Conservation (phyloP, 2,113 vertebrate genomes). For the Thamnaconus septentrionalis region DNA sequence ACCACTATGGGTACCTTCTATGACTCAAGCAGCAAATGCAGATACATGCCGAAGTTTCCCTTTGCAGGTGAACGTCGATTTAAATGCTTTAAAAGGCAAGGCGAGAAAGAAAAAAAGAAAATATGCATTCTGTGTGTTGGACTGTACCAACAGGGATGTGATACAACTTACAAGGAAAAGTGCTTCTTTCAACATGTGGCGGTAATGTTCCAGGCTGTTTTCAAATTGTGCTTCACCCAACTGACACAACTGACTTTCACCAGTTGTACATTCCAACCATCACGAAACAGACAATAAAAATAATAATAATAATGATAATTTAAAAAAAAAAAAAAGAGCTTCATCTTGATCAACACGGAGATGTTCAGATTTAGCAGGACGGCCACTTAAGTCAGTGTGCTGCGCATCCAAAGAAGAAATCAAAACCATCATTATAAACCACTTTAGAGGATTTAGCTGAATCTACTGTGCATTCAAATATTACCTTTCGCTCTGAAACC, state of each 20-base stretch:
- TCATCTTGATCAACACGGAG: conserved; percentile 35
- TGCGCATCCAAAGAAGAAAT: conserved; percentile 62
- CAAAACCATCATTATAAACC: conserved; percentile 65
- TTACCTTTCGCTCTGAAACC: too few relatives aligned
- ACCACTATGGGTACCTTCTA: conserved; percentile 27
- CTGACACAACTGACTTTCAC: conserved; percentile 57
- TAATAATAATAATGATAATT: background rate
- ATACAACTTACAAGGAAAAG: conserved; percentile 56
- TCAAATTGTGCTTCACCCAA: conserved; percentile 78
- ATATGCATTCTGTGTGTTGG: conserved; percentile 31
- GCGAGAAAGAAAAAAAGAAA: conserved; percentile 8
- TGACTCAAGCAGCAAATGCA: conserved; percentile 47
- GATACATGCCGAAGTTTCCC: conserved; percentile 29
- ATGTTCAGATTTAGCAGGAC: conserved; percentile 41
- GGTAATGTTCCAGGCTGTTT: conserved; percentile 76
- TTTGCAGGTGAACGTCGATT: conserved; percentile 25
- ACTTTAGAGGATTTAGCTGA: conserved; percentile 61
- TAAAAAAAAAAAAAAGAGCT: conserved; percentile 42
- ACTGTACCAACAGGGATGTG: conserved; percentile 29
- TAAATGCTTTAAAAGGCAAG: conserved; percentile 44
- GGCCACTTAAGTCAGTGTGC: conserved; percentile 76
- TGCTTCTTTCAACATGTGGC: conserved; percentile 70
- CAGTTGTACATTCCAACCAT: conserved; percentile 63
- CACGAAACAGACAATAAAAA: conserved; percentile 38
- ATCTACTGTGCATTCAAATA: background rate